Evolutionary conservation across 2,888 invertebrate species (phyloP), one percentile per base, ranked within the genome.

Genomic region (Lacanobia wlatinum): DNA sequence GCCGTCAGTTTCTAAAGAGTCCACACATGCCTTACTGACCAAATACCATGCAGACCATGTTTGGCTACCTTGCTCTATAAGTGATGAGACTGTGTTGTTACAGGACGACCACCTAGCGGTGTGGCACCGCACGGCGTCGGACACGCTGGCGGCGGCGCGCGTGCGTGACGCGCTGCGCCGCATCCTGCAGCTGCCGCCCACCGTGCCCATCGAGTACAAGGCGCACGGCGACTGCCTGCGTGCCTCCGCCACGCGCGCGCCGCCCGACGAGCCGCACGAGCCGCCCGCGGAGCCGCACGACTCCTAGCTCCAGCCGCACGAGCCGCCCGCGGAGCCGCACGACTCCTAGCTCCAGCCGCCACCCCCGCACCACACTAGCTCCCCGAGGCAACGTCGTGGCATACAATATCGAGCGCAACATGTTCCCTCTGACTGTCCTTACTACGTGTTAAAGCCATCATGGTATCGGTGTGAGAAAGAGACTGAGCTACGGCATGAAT

Each of bases 61-160:
- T n/a, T n/a, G n/a, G n/a, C n/a, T n/a, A n/a, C n/a, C n/a, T n/a
- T n/a, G n/a, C n/a, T n/a, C n/a, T n/a, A n/a, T n/a, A n/a, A n/a
- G n/a, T n/a, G 46, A 9, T 12, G 16, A 46, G 18, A 18, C 1
- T 10, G 46, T 18, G 23, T 0, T 8, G n/a, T 23, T 53, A 7
- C 91, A 99, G 98, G 99, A 99, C 96, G 99, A 99, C 92, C 98
- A 99, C 92, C 97, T 99, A 90, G 99, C 99, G 84, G 97, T 99
- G 89, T 99, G 99, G 99, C 99, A 99, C 96, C 98, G 98, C 94
- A 99, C 98, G 85, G 99, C 99, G 68, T 97, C 98, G 82, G 99
- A 99, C 96, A 97, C 97, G 90, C 97, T 97, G 82, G 98, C 98
- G 84, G 99, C 98, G 87, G 97, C 97, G 84, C 97, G 99, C 89